These are phyloP conservation scores for Chelidonichthys spinosus DNA, from an alignment of 2,797 vertebrate species.

Conservation along the genomic window DNA sequence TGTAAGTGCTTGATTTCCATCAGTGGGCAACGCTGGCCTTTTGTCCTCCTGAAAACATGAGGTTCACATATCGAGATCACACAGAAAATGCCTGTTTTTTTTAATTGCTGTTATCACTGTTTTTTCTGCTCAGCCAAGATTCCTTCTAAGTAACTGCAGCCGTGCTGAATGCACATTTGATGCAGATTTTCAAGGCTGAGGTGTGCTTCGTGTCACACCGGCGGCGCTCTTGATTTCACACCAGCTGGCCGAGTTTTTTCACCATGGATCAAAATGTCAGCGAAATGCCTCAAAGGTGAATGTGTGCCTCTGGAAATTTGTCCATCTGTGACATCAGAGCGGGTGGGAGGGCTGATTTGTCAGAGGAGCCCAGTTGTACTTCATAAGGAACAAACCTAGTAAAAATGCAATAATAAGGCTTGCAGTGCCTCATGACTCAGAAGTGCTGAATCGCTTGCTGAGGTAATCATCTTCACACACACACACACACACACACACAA, in stretches of 20 bases:
- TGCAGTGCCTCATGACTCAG: conserved; percentile 1
- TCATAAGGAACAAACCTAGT: background rate
- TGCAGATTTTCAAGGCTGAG: conserved; percentile 43
- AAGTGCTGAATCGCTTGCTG: conserved; percentile 6
- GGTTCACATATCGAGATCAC: conserved; percentile 38
- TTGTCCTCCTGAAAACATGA: conserved; percentile 28
- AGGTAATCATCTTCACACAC: background rate
- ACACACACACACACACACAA: too few species aligned
- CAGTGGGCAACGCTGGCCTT: conserved; percentile 12
- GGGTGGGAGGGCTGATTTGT: conserved; percentile 6
- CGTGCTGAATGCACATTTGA: conserved; percentile 27
- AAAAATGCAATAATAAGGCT: background rate
- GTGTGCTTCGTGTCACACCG: conserved; percentile 34
- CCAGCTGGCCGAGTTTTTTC: conserved; percentile 4
- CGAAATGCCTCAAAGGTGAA: conserved; percentile 8
- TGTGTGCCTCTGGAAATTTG: conserved; percentile 5
- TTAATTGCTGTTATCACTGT: too few species aligned
- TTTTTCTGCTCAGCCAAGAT: conserved; percentile 19
- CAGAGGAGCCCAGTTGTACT: background rate
- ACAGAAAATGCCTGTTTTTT: conserved; percentile 19
- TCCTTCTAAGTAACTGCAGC: conserved; percentile 22
- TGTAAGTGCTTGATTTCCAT: conserved; percentile 32
- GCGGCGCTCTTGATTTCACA: conserved; percentile 40
- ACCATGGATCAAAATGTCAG: conserved; percentile 13
- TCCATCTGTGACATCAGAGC: conserved; percentile 17